A percentile compares a stretch with the other conserved stretches of the same genome.
phyloP scores from a whole-genome alignment of 2,797 vertebrate species.

The Mallotus villosus region DNA sequence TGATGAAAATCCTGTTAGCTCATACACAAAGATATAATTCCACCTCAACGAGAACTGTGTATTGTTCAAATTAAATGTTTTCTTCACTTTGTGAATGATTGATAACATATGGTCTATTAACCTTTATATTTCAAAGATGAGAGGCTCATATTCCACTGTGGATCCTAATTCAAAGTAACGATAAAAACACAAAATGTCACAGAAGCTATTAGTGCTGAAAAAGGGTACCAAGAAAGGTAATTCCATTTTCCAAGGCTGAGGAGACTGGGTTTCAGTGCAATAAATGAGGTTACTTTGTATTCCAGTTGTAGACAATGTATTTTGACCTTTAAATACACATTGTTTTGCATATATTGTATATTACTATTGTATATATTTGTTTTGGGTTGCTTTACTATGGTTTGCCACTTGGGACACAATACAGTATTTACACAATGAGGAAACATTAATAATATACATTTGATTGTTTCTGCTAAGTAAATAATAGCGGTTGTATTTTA shows the following conservation, averaged over 20 bases:
- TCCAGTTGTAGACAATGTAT: neutral
- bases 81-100: conserved; percentile 41
- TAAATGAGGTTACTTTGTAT: neutral
- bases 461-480: no score
- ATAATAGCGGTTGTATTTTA: neutral
- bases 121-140: conserved; percentile 63
- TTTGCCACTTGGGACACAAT: no score
- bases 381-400: no score
- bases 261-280: neutral
- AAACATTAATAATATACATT: no score
- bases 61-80: conserved; percentile 23
- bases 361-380: no score
- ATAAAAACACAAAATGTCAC: neutral
- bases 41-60: neutral
- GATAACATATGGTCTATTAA: conserved; percentile 67
- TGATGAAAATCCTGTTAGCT: neutral
- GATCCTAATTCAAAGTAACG: conserved; percentile 37
- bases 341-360: no score
- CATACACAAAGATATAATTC: neutral
- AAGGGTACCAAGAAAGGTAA: neutral
- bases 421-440: no score
- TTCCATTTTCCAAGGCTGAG: neutral
- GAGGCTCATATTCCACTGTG: conserved; percentile 9
- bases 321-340: no score
- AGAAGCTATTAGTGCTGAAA: neutral